Evolutionary conservation across 2,888 invertebrate genomes (phyloP), one percentile per base, ranked within the genome.

Genomic region (Cantharis rufa): DNA sequence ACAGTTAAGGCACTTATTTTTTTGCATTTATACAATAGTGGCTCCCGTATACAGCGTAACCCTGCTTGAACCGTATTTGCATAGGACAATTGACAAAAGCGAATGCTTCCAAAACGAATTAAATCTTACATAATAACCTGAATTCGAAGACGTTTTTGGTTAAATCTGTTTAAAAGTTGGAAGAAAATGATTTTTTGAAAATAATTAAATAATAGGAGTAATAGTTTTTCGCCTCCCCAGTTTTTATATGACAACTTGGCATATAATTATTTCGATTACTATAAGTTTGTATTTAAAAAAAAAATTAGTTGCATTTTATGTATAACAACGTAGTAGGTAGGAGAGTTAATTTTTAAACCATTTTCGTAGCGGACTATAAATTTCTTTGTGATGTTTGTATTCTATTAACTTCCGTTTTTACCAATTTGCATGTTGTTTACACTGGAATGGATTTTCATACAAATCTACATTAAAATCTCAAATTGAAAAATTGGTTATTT

Each of bases 341-440:
- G 21, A 64, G 21, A 64, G 64, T 64, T 64, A 74, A 77, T 79
- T 76, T 80, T 79, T 78, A 74, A 74, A 74, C 74, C 75, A 72
- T 76, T 75, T 71, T 74, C 77, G 69, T 66, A 72, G 74, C 76
- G 72, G 79, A 80, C 80, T 79, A 81, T 83, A 82, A 82, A 80
- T 83, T 82, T 81, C 81, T 81, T 80, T 82, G 82, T 81, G 80
- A 81, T 82, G 82, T 83, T 82, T 82, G 82, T 81, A 80, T 83
- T 83, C 82, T 83, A 83, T 83, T 82, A 83, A 83, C 82, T 83
- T 82, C 81, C 82, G 81, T 82, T 82, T 82, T 83, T 83, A 81
- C 82, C 83, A 83, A 82, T 83, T 83, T 83, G 82, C 82, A 82
- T 82, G 80, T 82, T 83, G 83, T 82, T 83, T 83, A 82, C 83